phyloP scores from a whole-genome alignment of 2,113 vertebrate species.

The Notiomystis cincta region DNA sequence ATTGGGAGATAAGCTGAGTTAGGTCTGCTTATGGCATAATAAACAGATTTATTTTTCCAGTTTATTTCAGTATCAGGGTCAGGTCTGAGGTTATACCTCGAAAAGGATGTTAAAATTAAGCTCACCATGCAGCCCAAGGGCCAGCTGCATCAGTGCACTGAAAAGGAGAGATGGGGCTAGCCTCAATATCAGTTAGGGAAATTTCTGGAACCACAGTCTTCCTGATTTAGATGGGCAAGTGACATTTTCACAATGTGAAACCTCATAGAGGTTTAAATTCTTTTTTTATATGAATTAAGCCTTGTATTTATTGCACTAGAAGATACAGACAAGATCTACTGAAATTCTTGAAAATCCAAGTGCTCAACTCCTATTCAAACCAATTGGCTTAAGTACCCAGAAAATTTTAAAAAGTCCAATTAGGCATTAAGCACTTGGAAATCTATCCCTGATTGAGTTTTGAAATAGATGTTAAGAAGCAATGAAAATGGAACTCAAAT shows the following conservation, averaged over 20 bases:
- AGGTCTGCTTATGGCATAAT: not conserved
- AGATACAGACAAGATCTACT: not conserved
- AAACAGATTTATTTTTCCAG: not conserved
- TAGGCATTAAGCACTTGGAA: not conserved
- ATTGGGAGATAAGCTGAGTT: not conserved
- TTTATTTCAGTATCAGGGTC: not conserved
- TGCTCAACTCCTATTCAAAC: not conserved
- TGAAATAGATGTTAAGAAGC: not conserved
- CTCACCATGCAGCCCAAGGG: not conserved
- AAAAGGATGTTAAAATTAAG: not conserved
- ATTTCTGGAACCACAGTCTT: not conserved
- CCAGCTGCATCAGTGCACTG: not conserved
- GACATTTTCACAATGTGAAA: not conserved
- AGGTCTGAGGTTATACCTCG: not conserved
- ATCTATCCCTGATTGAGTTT: not conserved
- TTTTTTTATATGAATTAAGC: not conserved
- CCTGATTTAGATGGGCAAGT: not conserved
- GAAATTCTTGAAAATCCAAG: not conserved
- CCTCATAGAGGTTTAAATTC: not conserved
- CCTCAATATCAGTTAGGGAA: not conserved
- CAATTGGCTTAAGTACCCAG: not conserved
- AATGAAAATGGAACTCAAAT: constrained; percentile 10
- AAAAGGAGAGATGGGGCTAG: not conserved
- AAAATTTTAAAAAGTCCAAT: not conserved
- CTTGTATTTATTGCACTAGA: not conserved